Evolutionary conservation across 2,113 vertebrate species (phyloP), one percentile per base, ranked within the genome.

Genomic region (Echinops telfairi): DNA sequence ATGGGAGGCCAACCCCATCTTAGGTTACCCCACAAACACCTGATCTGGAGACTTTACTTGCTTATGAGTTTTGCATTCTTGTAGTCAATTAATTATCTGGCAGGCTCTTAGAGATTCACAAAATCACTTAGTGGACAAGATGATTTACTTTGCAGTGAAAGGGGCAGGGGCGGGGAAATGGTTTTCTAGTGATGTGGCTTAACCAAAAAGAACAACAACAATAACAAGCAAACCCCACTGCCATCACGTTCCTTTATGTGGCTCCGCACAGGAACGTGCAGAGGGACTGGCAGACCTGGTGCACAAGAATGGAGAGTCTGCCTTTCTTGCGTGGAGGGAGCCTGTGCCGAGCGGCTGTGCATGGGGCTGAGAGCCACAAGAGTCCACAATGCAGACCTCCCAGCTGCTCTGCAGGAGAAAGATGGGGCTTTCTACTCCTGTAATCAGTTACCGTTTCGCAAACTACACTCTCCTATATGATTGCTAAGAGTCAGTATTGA

Each of bases 21-120:
- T 20, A 15, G 31, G 1, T 23, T 36, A 2, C 2, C 8, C 19
- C 38, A 2, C 11, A 20, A 71, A 33, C 1, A 25, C 38, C 64
- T 29, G 29, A 29, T 22, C 20, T 43, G 36, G 83, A 53, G 25
- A 86, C 53, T 64, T 22, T 3, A 17, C 70, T 66, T 81, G 22
- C 47, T 47, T 25, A 17, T 66, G 47, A 95, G 19, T 60, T 84
- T 84, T 40, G 17, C 68, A 31, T 92, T 58, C 87, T 94, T 40
- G 94, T 91, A 64, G 89, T 97, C 43, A 66, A 88, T 96, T 93
- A 88, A 91, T 10, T 53, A 80, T 60, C 7, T 40, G 12, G 70
- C 2, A 62, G 0, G n/a, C 43, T 83, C 5, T 0, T 33, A 38
- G 40, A 81, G 9, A 88, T 20, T 76, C 27, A 38, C 53, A 25